Evolutionary conservation across 2,888 invertebrate genomes (phyloP).

Genomic region (Drosophila siamana): DNA sequence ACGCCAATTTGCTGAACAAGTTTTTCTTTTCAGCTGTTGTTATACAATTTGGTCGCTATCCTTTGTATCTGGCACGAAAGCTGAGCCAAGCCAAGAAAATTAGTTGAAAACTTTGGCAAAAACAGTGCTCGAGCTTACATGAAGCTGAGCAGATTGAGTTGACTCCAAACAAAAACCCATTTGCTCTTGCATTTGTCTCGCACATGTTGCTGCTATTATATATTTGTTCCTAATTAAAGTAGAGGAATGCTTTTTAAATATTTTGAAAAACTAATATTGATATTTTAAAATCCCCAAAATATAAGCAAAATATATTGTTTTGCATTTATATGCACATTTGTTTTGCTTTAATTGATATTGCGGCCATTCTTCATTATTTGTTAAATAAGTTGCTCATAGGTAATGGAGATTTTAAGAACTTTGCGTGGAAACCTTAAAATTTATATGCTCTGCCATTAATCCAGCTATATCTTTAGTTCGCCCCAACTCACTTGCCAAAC

Average conservation of each 20-base stretch:
- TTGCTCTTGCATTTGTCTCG: background rate
- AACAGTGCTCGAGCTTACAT: conserved; percentile 53
- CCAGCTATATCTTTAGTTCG: conserved; percentile 8
- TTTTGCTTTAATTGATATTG: no score
- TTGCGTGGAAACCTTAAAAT: background rate
- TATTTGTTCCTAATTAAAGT: no score
- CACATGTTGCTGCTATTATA: no score
- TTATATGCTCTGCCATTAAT: conserved; percentile 1
- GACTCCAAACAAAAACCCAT: background rate
- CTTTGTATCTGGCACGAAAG: conserved; percentile 36
- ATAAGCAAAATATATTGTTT: no score
- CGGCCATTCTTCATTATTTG: no score
- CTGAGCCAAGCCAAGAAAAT: conserved; percentile 70
- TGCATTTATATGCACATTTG: no score
- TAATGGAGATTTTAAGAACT: background rate
- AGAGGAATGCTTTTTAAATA: no score
- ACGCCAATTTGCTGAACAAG: conserved; percentile 60
- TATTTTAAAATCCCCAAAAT: no score
- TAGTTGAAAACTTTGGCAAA: conserved; percentile 70
- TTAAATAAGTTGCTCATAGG: no score
- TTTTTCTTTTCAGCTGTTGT: conserved; percentile 42
- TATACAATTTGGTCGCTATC: conserved; percentile 7
- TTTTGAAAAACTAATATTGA: no score
- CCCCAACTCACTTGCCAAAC: background rate
- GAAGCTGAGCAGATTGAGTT: conserved; percentile 8